Evolutionary conservation across 1,140 invertebrate genomes (phyloP).

Genomic region (Drosophila murphyi): DNA sequence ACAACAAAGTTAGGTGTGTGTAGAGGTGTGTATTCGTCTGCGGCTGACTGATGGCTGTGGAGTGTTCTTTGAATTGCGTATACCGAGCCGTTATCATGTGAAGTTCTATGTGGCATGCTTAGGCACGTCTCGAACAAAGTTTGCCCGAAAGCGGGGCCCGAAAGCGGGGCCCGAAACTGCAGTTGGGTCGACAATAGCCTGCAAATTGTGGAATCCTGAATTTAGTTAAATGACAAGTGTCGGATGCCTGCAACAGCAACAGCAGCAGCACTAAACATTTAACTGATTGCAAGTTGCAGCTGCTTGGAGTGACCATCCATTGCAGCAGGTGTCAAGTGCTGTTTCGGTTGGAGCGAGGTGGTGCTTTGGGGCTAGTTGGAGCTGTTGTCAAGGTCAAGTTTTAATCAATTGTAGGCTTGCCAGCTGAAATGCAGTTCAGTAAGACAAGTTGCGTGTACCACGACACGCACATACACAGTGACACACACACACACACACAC

Average conservation of each 20-base stretch:
- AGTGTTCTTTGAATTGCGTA: slow-evolving; percentile 9
- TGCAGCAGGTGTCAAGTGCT: not conserved
- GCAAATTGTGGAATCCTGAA: slow-evolving; percentile 2
- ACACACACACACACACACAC: not conserved
- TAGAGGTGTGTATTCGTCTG: not conserved
- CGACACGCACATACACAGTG: not conserved
- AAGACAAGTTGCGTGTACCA: slow-evolving; percentile 1
- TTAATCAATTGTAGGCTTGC: slow-evolving; percentile 17
- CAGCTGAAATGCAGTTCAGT: slow-evolving; percentile 27
- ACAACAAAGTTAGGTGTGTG: not conserved
- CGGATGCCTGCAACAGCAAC: slow-evolving; percentile 5
- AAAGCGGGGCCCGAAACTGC: slow-evolving; percentile 11
- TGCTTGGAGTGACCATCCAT: not conserved
- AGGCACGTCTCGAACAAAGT: slow-evolving; percentile 10
- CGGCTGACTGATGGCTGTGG: not conserved
- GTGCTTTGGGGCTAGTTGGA: not conserved
- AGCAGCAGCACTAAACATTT: no score
- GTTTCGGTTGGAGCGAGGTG: no score
- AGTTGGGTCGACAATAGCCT: not conserved
- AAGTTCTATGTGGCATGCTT: slow-evolving; percentile 9
- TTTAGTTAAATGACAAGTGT: slow-evolving; percentile 29
- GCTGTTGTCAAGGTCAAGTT: slow-evolving; percentile 1
- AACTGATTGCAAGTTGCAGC: not conserved
- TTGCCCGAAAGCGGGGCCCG: slow-evolving; percentile 7
- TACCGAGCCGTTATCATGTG: slow-evolving; percentile 21